Base-by-base conservation (phyloP, 1,140 invertebrate species). In the Bombus affinis region DNA sequence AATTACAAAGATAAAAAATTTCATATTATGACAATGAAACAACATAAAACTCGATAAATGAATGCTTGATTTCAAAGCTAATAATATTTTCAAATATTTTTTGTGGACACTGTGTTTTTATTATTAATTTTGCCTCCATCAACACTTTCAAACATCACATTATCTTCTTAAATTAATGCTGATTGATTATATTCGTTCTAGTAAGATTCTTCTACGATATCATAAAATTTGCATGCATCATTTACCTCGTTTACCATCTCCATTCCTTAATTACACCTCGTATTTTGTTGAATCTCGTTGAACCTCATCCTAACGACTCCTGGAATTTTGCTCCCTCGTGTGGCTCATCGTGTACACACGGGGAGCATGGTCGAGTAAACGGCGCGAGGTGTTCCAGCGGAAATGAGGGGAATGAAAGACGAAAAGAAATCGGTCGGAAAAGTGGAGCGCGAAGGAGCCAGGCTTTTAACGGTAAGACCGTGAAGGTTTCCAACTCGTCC, bases 401-500 rank as follows among this genome's bases (percentile, higher is more conserved):
- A 85, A 85, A 85, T 53, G 77, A 85, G 76, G 62, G 83, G 83
- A 37, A 44, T 77, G 68, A 71, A 35, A 72, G 35, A n/a, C 66
- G 83, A 73, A 68, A 73, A 85, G 76, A 85, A 85, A 85, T 85
- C 83, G 42, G 68, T 53, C 28, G 83, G 76, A 85, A 80, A 47
- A 72, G 68, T 80, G 68, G 32, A 72, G 76, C 47, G 71, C 83
- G 83, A 84, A 89, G 82, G 87, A 73, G 73, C 76, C 57, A 25
- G 78, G 88, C 86, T 90, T 90, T 90, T 88, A 90, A 90, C 81
- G 75, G 82, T 74, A 86, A 90, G 81, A 89, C 83, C 81, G 77
- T 87, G 88, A 81, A 75, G 78, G 75, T 79, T 68, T 65, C 62
- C 57, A 47, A 66, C 70, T 70, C 62, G 87, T 80, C 82, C 86